phyloP scores from a whole-genome alignment of 2,888 invertebrate genomes.

The Adela reaumurella region DNA sequence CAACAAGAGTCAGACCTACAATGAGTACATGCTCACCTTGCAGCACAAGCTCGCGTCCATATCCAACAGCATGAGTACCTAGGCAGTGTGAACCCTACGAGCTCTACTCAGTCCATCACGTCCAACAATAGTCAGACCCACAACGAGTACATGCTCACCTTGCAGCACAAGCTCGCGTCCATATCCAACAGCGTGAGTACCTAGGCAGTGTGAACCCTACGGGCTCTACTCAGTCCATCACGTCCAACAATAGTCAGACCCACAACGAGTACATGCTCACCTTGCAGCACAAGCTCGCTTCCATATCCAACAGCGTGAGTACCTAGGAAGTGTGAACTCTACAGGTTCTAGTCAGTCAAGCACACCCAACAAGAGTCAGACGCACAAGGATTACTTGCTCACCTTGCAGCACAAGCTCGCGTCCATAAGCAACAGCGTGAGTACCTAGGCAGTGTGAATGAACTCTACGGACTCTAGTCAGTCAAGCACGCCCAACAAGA shows the following conservation, averaged over 20 bases:
- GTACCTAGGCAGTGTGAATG: conserved; percentile 23
- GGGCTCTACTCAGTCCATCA: too few relatives aligned
- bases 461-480: conserved; percentile 51
- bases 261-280: conserved; percentile 68
- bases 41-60: conserved; percentile 67
- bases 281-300: conserved; percentile 66
- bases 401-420: conserved; percentile 68
- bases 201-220: too few relatives aligned
- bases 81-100: too few relatives aligned
- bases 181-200: conserved; percentile 54
- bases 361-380: conserved; percentile 61
- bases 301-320: conserved; percentile 56
- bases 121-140: conserved; percentile 63
- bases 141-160: conserved; percentile 64
- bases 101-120: too few relatives aligned
- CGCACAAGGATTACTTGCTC: conserved; percentile 66
- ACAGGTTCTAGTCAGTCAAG: conserved; percentile 53
- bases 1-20: conserved; percentile 60
- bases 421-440: conserved; percentile 55
- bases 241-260: conserved; percentile 60
- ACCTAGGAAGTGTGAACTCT: conserved; percentile 24
- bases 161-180: conserved; percentile 66
- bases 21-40: conserved; percentile 64
- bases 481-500: conserved; percentile 60
- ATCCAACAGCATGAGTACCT: conserved; percentile 49